phyloP scores from a whole-genome alignment of 2,797 vertebrate species.

The Smutsia gigantea region DNA sequence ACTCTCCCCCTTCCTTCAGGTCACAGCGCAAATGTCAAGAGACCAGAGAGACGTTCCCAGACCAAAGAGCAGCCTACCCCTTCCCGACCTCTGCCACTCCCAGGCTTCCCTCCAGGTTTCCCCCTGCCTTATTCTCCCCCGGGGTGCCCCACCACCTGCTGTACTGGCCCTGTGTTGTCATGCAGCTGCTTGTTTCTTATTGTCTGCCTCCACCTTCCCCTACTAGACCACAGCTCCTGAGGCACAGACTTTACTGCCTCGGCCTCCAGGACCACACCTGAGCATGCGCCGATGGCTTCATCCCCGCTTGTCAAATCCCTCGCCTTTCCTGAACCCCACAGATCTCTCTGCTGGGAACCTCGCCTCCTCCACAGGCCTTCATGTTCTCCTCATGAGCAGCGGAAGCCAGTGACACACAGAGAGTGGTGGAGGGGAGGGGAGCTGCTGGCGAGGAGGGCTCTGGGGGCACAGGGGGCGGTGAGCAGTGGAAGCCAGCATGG shows the following conservation, averaged over 20 bases:
- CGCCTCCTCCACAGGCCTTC: fast-evolving
- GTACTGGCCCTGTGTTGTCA: not conserved
- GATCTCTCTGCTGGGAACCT: not conserved
- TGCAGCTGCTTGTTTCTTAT: not conserved
- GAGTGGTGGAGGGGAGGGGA: no score
- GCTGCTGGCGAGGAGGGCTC: no score
- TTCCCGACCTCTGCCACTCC: not conserved
- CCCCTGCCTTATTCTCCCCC: not conserved
- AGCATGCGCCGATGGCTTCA: no score
- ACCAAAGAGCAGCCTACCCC: fast-evolving
- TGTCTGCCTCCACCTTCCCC: not conserved
- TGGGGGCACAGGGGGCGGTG: no score
- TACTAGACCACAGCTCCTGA: not conserved
- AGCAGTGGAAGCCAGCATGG: no score
- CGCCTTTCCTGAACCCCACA: not conserved
- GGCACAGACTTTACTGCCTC: not conserved
- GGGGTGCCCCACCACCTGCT: no score
- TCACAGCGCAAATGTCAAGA: not conserved
- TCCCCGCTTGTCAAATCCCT: fast-evolving
- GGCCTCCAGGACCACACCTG: not conserved
- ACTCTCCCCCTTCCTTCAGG: not conserved
- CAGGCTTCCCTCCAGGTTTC: not conserved
- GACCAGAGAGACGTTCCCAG: not conserved
- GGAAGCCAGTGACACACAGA: no score
- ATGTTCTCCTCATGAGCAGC: no score